Evolutionary conservation across 2,797 vertebrate genomes (phyloP).

Genomic region (Tamandua tetradactyla): DNA sequence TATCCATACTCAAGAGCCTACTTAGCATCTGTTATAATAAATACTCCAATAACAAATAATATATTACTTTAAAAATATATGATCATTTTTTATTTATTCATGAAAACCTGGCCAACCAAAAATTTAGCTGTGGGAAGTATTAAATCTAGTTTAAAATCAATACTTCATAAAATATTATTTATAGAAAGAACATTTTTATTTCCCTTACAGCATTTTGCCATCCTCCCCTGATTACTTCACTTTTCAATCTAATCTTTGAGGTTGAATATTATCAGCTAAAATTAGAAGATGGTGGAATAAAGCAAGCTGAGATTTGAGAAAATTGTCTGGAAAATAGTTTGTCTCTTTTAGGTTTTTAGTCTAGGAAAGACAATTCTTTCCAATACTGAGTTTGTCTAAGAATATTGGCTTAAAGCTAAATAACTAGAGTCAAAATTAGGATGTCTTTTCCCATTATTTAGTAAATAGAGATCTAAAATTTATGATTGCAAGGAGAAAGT

Average conservation of each 20-base stretch:
- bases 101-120: not conserved
- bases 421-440: not conserved
- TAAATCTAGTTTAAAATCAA: not conserved
- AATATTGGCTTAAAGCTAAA: not conserved
- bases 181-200: rapidly evolving
- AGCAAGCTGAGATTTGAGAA: not conserved
- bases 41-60: not conserved
- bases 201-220: not conserved
- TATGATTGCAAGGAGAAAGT: not conserved
- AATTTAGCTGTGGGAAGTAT: not conserved
- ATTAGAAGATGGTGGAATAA: not conserved
- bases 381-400: not conserved
- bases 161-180: not conserved
- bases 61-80: not conserved
- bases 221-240: not conserved
- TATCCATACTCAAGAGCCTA: not conserved
- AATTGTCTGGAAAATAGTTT: not conserved
- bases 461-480: not conserved
- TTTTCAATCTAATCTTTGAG: not conserved
- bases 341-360: not conserved
- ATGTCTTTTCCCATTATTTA: not conserved
- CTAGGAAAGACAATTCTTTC: not conserved
- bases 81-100: not conserved
- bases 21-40: not conserved
- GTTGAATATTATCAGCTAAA: not conserved